These are phyloP conservation scores for Machimus rusticus DNA, from an alignment of 2,888 invertebrate species.

Conservation along the genomic window DNA sequence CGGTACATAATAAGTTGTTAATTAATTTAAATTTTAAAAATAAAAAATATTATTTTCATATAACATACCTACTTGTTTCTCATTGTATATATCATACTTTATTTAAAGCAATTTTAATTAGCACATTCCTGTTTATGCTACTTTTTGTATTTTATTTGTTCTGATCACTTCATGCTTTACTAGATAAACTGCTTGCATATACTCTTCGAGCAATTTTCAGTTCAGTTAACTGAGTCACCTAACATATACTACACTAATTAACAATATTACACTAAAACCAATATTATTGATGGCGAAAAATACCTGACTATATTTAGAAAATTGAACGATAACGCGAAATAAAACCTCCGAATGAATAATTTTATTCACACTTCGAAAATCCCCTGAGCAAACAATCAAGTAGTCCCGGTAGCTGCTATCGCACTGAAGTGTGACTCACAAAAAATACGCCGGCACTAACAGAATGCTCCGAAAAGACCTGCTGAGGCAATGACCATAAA, in stretches of 20 bases:
- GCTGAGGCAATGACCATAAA: slow-evolving; percentile 19
- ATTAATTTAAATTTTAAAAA: too few relatives aligned
- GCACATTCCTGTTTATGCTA: not conserved
- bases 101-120: not conserved
- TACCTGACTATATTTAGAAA: not conserved
- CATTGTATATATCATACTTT: too few relatives aligned
- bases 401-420: not conserved
- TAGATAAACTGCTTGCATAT: not conserved
- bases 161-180: not conserved
- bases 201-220: not conserved
- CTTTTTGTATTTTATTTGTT: not conserved
- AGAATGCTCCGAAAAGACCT: not conserved
- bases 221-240: not conserved
- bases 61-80: too few relatives aligned
- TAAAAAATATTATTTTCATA: too few relatives aligned
- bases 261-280: not conserved
- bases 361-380: not conserved
- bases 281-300: not conserved
- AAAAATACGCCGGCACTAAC: not conserved
- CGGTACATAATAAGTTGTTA: too few relatives aligned
- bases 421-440: slow-evolving; percentile 22
- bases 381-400: not conserved
- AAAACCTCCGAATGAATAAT: not conserved
- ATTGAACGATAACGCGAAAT: not conserved
- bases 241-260: not conserved